phyloP scores from a whole-genome alignment of 1,140 invertebrate species.

The Agrypnia vestita region DNA sequence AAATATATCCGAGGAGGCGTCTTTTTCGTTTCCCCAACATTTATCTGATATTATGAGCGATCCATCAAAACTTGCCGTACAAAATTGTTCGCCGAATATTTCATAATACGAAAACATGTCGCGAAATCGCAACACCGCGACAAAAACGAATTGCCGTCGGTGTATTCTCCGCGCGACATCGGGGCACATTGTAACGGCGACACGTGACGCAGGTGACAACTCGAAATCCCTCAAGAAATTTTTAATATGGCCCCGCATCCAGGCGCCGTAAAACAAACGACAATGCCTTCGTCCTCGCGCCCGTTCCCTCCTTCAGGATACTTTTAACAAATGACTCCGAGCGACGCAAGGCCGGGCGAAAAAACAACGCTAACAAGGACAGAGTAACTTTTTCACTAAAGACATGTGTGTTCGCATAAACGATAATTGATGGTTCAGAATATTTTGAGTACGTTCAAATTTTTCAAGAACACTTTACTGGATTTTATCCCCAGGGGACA shows the following conservation, averaged over 20 bases:
- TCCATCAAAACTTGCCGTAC: background rate
- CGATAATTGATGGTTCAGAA: too few relatives aligned
- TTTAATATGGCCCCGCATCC: constrained; percentile 54
- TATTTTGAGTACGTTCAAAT: too few relatives aligned
- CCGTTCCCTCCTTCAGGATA: constrained; percentile 5
- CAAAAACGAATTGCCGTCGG: background rate
- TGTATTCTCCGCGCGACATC: background rate
- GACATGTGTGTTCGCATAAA: too few relatives aligned
- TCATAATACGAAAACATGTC: too few relatives aligned
- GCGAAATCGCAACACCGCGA: background rate
- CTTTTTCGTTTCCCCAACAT: too few relatives aligned
- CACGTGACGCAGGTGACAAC: constrained; percentile 57
- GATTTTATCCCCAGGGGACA: too few relatives aligned
- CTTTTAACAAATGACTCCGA: constrained; percentile 45
- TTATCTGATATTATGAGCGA: too few relatives aligned
- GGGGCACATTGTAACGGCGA: background rate
- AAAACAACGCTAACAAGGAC: too few relatives aligned
- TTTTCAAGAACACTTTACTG: too few relatives aligned
- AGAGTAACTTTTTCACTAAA: too few relatives aligned
- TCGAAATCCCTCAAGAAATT: constrained; percentile 54
- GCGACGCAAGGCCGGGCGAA: background rate
- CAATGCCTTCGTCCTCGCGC: constrained; percentile 50
- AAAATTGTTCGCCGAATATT: too few relatives aligned
- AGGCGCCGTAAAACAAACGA: constrained; percentile 56
- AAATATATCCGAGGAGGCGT: too few relatives aligned